Evolutionary conservation across 2,113 vertebrate genomes (phyloP), one percentile per base, ranked within the genome.

Genomic region (Gopherus flavomarginatus): DNA sequence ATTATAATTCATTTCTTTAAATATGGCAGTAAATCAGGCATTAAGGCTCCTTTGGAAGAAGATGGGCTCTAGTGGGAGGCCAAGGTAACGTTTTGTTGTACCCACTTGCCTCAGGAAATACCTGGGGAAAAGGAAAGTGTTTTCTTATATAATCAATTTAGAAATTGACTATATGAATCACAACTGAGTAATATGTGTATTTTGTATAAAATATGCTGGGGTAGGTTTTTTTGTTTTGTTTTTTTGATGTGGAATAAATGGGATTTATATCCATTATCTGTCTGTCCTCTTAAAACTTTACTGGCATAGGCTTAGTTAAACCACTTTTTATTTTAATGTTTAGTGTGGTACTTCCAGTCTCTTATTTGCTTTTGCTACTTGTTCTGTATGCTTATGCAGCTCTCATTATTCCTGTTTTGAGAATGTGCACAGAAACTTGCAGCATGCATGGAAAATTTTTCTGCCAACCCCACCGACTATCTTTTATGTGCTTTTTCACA

Each of bases 401-500:
- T 92, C 72, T 97, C 96, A 93, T 95, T 98, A 93, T 94, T 97
- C 94, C 94, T 92, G 96, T 98, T 97, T 97, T 98, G 93, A 93
- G 97, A 97, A 95, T 85, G 97, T 97, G 93, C 97, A 95, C 94
- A 97, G 96, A 98, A 97, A 97, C 96, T 95, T 98, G 94, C 96
- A 97, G 96, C 97, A 97, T 98, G 97, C 97, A 92, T 98, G 97
- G 96, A 98, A 97, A 97, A 92, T 93, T 98, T 96, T 62, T 97
- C 97, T 97, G 87, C 95, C 88, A 88, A 89, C 89, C 90, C 92
- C 87, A 96, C 94, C 93, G 97, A 87, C 92, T 90, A 42, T 92
- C 83, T 89, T 85, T 95, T 95, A 94, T 95, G 93, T 98, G 87
- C 96, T 98, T 72, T 97, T 98, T 95, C 97, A 97, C 95, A 96